phyloP scores from a whole-genome alignment of 2,797 vertebrate genomes.

The Anguilla obscura region DNA sequence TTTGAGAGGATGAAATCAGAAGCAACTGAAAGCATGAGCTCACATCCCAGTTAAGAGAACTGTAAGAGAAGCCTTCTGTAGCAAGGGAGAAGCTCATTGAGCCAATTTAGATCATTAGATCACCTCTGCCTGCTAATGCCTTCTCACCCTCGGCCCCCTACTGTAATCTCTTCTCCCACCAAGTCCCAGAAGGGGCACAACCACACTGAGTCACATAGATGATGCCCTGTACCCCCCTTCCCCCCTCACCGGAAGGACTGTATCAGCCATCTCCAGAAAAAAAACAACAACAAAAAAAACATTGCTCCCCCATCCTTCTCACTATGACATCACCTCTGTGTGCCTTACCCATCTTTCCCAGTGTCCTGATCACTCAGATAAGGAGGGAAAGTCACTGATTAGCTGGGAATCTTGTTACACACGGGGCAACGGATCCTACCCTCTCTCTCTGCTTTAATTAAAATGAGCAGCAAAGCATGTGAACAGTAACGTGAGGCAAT shows the following conservation, averaged over 20 bases:
- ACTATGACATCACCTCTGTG: conserved; percentile 78
- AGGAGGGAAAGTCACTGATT: conserved; percentile 80
- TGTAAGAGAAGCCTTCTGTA: conserved; percentile 73
- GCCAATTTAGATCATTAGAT: conserved; percentile 51
- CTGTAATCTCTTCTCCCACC: background rate
- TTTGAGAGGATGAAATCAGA: conserved; percentile 67
- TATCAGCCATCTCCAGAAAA: conserved; percentile 36
- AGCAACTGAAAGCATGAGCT: conserved; percentile 71
- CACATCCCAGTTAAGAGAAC: conserved; percentile 72
- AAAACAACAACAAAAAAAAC: background rate
- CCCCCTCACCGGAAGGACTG: background rate
- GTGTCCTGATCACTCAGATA: conserved; percentile 60
- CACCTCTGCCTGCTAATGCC: conserved; percentile 40
- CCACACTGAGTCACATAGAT: background rate
- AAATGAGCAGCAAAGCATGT: conserved; percentile 40
- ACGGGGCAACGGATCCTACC: conserved; percentile 70
- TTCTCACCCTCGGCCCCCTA: conserved; percentile 39
- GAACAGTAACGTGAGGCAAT: background rate
- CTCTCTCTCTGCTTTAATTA: conserved; percentile 54
- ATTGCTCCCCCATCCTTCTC: conserved; percentile 61
- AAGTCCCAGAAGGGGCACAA: background rate
- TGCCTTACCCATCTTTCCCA: conserved; percentile 63
- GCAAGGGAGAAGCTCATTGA: conserved; percentile 51
- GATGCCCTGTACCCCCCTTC: background rate
- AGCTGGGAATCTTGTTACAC: conserved; percentile 80